Evolutionary conservation across 1,140 invertebrate genomes (phyloP).

Genomic region (Solenopsis invicta): DNA sequence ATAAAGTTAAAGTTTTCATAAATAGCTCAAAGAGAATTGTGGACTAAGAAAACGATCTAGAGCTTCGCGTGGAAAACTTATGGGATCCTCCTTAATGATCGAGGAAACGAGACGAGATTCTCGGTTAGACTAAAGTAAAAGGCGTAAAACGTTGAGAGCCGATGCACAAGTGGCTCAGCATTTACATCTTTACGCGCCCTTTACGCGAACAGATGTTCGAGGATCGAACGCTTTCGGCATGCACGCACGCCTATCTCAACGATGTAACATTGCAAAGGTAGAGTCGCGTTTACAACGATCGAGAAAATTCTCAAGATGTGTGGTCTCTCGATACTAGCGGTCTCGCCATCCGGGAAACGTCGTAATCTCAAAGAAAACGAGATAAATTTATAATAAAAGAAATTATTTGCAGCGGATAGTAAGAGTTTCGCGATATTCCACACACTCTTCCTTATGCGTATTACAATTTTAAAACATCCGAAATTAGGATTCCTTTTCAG

Average conservation of each 20-base stretch:
- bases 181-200: constrained; percentile 60
- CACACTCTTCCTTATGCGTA: background rate
- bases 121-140: constrained; percentile 33
- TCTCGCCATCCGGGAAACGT: background rate
- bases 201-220: constrained; percentile 16
- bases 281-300: constrained; percentile 34
- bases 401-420: background rate
- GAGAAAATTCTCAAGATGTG: constrained; percentile 1
- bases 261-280: background rate
- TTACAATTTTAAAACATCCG: background rate
- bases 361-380: background rate
- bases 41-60: background rate
- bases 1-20: background rate
- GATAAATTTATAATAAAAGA: background rate
- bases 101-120: constrained; percentile 13
- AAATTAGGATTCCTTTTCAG: background rate
- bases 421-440: background rate
- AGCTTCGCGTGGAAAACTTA: constrained; percentile 59
- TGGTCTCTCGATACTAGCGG: background rate
- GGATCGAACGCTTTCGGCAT: constrained; percentile 27
- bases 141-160: constrained; percentile 31
- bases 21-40: background rate
- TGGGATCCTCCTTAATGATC: constrained; percentile 54
- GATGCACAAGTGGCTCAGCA: constrained; percentile 63
- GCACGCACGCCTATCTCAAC: constrained; percentile 33